Evolutionary conservation across 2,797 vertebrate genomes (phyloP).

Genomic region (Muraenolepis orangiensis): DNA sequence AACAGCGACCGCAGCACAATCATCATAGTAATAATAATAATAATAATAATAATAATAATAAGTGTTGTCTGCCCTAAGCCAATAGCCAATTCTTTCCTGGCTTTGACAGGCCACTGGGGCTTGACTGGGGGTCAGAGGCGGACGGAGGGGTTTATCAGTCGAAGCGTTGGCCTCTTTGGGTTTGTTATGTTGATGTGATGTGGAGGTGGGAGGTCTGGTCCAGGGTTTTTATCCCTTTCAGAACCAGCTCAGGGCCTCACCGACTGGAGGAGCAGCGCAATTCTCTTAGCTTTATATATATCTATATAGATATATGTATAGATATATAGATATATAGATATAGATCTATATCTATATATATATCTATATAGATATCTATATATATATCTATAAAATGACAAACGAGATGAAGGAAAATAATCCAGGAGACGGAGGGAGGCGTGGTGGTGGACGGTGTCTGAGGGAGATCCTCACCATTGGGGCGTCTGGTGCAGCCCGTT

Average conservation of each 20-base stretch:
- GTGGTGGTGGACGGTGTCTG: neutral
- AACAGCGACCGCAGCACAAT: neutral
- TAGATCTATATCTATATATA: too few species aligned
- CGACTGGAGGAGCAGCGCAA: too few species aligned
- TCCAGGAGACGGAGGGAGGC: neutral
- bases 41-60: neutral
- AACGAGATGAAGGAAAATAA: neutral
- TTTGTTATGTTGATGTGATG: neutral
- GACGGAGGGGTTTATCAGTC: neutral
- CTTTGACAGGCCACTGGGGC: neutral
- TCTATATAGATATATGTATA: too few species aligned
- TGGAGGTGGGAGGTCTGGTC: neutral
- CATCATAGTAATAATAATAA: neutral
- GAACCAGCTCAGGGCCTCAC: neutral
- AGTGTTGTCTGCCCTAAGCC: neutral
- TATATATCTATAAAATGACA: neutral
- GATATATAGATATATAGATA: too few species aligned
- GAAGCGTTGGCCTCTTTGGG: neutral
- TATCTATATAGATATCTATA: too few species aligned
- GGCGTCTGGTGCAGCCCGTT: slow-evolving; percentile 51
- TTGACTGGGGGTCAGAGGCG: neutral
- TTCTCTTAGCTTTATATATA: too few species aligned
- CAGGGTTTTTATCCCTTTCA: neutral
- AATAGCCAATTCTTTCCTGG: neutral
- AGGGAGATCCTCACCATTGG: slow-evolving; percentile 61